Base-by-base conservation (phyloP, 2,797 vertebrate genomes). In the Esox masquinongy region DNA sequence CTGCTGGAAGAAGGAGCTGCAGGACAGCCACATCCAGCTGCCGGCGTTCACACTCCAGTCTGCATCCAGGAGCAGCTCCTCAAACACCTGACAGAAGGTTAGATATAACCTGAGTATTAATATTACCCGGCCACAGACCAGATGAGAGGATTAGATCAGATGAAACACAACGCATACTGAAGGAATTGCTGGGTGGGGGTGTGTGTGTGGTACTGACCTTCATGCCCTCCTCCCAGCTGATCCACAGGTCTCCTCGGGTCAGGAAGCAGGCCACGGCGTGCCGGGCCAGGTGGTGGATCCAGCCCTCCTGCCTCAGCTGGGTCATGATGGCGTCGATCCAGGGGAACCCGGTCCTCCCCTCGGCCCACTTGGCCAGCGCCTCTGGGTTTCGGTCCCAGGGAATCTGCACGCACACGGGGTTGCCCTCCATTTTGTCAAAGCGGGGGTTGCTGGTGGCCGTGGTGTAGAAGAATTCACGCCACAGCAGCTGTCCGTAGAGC, bases 291-390 rank as follows among this genome's bases (percentile, higher is more conserved):
- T 97, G 97, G 87, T 99, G 97, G 84, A 99, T 98, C 97, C 97
- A 98, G 0, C 97, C 97, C 88, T 99, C 97, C 80, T 98, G 96
- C 67, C 95, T 96, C 80, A 98, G 93, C 79, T 98, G 97, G 0
- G 96, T 96, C 97, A 99, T 98, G 74, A 99, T 97, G 1, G 97
- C 97, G 61, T 98, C 97, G 50, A 99, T 98, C 97, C 97, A 98
- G 0, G 97, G 96, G 80, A 97, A 98, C 68, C 97, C 97, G 12
- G 97, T 97, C 82, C 88, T 93, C 71, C 97, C 97, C 91, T 99
- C 96, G 8, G 97, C 96, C 97, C 97, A 98, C 87, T 99, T 98
- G 72, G 97, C 97, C 85, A 99, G 90, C 4, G 96, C 97, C 82
- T 98, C 96, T 2, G 96, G 94, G 87, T 99, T 98, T 78, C 92